Evolutionary conservation across 2,797 vertebrate genomes (phyloP).

Genomic region (Adrianichthys oophorus): DNA sequence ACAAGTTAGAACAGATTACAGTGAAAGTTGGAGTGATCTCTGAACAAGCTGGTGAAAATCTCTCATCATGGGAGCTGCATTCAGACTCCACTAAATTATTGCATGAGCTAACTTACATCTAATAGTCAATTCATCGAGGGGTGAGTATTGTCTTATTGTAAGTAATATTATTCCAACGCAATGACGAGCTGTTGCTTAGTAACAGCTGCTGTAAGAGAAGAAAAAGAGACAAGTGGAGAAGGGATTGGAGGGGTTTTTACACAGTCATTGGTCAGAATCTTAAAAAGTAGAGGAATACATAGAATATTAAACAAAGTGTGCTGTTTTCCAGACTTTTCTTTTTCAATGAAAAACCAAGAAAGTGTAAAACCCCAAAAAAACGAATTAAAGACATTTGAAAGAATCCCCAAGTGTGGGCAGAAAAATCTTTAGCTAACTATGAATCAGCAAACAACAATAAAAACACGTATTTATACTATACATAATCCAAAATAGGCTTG

Average conservation of each 20-base stretch:
- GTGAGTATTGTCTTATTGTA: slow-evolving; percentile 52
- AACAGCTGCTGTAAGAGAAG: slow-evolving; percentile 60
- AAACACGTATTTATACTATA: no score
- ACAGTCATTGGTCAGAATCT: slow-evolving; percentile 51
- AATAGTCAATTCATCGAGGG: slow-evolving; percentile 23
- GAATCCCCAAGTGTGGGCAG: not conserved
- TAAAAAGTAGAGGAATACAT: slow-evolving; percentile 26
- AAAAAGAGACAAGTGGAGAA: slow-evolving; percentile 43
- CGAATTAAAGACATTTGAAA: not conserved
- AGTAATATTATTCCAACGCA: slow-evolving; percentile 60
- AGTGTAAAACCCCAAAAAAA: not conserved
- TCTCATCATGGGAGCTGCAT: not conserved
- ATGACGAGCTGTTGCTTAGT: slow-evolving; percentile 62
- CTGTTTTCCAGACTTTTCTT: not conserved
- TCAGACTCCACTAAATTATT: slow-evolving; percentile 12
- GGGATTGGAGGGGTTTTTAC: slow-evolving; percentile 31
- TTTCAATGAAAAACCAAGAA: not conserved
- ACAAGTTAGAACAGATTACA: not conserved
- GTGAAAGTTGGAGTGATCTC: not conserved
- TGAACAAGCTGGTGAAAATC: not conserved
- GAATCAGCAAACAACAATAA: not conserved
- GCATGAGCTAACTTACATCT: slow-evolving; percentile 11
- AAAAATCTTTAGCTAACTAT: not conserved
- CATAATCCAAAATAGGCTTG: no score
- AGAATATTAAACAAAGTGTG: slow-evolving; percentile 25